Conservation (phyloP, 2,888 invertebrate species). For the Entomobrya proxima region DNA sequence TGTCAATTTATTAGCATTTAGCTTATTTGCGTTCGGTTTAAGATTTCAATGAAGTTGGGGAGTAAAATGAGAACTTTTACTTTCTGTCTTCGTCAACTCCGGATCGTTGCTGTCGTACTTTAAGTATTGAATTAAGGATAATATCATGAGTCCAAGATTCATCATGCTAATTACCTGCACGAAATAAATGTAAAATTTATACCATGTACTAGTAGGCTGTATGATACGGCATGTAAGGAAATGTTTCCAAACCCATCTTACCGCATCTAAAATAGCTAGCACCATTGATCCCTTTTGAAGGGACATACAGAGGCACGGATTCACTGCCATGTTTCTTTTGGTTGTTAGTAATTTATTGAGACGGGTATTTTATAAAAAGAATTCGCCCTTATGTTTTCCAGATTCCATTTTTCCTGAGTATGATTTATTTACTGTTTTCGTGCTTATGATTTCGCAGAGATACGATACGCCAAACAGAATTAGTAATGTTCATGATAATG, state of each 20-base stretch:
- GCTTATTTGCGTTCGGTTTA: neutral
- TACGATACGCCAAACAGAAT: too few relatives aligned
- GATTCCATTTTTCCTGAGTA: too few relatives aligned
- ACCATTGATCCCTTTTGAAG: conserved; percentile 42
- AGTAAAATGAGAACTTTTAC: neutral
- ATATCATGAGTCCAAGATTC: conserved; percentile 25
- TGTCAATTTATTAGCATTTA: neutral
- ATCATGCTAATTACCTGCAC: conserved; percentile 39
- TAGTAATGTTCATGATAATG: neutral
- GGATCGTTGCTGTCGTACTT: neutral
- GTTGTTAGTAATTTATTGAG: neutral
- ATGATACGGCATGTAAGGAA: too few relatives aligned
- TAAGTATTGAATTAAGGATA: neutral
- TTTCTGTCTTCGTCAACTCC: conserved; percentile 5
- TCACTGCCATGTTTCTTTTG: neutral
- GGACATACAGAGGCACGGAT: conserved; percentile 50
- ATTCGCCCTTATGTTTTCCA: too few relatives aligned
- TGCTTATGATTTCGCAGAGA: too few relatives aligned
- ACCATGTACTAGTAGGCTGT: too few relatives aligned
- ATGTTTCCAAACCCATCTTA: conserved; percentile 28
- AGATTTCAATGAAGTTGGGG: neutral
- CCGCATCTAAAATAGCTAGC: conserved; percentile 51
- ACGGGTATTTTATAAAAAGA: too few relatives aligned
- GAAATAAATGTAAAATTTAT: conserved; percentile 2
- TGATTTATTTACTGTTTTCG: too few relatives aligned